These are phyloP conservation scores for Graptemys geographica DNA, from an alignment of 2,797 vertebrate species.

Conservation along the genomic window DNA sequence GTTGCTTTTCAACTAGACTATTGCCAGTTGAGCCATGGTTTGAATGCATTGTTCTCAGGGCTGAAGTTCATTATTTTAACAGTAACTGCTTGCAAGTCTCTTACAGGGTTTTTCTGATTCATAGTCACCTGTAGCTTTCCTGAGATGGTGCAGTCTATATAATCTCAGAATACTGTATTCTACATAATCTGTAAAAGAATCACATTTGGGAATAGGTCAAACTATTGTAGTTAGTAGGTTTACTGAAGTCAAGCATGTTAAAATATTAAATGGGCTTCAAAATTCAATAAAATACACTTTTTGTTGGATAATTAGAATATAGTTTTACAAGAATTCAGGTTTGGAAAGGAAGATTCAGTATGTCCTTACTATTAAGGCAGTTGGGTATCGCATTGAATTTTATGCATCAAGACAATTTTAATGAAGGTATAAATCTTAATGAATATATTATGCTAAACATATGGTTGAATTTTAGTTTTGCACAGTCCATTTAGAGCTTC, in stretches of 20 bases:
- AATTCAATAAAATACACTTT: constrained; percentile 46
- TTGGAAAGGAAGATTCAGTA: background rate
- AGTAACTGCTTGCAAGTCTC: constrained; percentile 74
- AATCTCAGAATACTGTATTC: constrained; percentile 67
- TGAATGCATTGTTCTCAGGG: constrained; percentile 83
- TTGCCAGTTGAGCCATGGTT: constrained; percentile 80
- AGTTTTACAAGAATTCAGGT: constrained; percentile 42
- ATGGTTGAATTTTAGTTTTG: background rate
- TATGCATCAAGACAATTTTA: background rate
- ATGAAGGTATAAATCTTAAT: background rate
- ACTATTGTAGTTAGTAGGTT: constrained; percentile 33
- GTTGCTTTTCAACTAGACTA: constrained; percentile 79
- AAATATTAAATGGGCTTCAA: constrained; percentile 25
- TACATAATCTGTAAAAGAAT: constrained; percentile 68
- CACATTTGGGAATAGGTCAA: constrained; percentile 64
- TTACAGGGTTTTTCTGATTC: constrained; percentile 75
- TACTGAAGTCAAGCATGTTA: constrained; percentile 68
- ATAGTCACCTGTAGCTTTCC: constrained; percentile 36
- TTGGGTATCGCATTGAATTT: background rate
- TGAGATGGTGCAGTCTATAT: constrained; percentile 62
- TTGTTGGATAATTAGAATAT: constrained; percentile 55
- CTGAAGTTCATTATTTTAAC: constrained; percentile 79
- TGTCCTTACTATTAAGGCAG: background rate
- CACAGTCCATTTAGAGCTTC: accelerated
- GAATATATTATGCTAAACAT: background rate